phyloP scores from a whole-genome alignment of 2,888 invertebrate species.

The Drosophila macrospina region DNA sequence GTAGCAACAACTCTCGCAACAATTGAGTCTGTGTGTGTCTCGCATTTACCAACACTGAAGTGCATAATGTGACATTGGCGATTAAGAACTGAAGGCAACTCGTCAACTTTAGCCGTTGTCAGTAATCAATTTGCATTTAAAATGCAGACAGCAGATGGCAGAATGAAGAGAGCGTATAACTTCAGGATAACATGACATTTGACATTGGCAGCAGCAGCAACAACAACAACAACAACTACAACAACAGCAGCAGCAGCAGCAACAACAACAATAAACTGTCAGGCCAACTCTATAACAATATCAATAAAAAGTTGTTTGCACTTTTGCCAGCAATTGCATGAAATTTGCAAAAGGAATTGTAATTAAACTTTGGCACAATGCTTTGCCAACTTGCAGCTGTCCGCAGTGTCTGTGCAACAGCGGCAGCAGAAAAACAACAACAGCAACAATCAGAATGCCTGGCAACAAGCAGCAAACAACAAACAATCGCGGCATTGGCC shows the following conservation, averaged over 20 bases:
- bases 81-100: conserved; percentile 71
- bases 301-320: conserved; percentile 75
- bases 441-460: conserved; percentile 60
- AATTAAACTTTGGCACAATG: conserved; percentile 75
- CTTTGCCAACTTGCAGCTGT: conserved; percentile 65
- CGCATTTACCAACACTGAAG: conserved; percentile 19
- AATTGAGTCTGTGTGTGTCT: conserved; percentile 5
- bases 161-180: conserved; percentile 51
- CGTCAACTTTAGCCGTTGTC: conserved; percentile 61
- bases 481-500: conserved; percentile 52
- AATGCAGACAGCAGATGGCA: conserved; percentile 47
- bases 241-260: conserved; percentile 29
- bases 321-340: conserved; percentile 64
- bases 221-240: conserved; percentile 29
- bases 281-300: conserved; percentile 66
- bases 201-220: conserved; percentile 60
- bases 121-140: conserved; percentile 78
- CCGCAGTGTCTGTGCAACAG: conserved; percentile 71
- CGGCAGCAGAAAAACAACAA: conserved; percentile 19
- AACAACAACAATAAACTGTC: conserved; percentile 29
- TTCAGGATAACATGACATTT: conserved; percentile 75
- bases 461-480: conserved; percentile 62
- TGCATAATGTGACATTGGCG: conserved; percentile 63
- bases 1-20: conserved; percentile 28
- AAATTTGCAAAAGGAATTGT: conserved; percentile 67